Evolutionary conservation across 2,797 vertebrate species (phyloP).

Genomic region (Danio albolineatus): DNA sequence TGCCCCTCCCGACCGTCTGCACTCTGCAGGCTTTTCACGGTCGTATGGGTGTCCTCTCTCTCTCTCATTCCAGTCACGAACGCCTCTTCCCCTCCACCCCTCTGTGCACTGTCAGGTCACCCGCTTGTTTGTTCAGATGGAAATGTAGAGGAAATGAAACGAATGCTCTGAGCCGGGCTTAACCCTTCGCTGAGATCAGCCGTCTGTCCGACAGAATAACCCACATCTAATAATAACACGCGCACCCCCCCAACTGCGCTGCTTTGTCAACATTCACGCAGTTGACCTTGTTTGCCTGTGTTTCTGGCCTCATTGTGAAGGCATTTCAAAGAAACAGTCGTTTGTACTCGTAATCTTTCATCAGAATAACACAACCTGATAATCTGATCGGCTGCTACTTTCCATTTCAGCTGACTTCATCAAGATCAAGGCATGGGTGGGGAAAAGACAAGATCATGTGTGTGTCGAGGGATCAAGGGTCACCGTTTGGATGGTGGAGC

Average conservation of each 20-base stretch:
- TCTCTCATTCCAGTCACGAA: constrained; percentile 74
- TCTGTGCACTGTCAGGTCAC: constrained; percentile 79
- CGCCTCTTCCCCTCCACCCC: constrained; percentile 47
- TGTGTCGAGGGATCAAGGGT: not conserved
- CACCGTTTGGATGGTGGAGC: not conserved
- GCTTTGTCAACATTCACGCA: not conserved
- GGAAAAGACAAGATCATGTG: not conserved
- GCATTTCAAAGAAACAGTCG: not conserved
- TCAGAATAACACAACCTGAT: not conserved
- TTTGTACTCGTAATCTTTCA: not conserved
- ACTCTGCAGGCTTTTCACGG: constrained; percentile 74
- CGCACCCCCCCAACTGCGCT: not conserved
- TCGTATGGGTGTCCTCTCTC: constrained; percentile 73
- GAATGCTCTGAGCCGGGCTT: constrained; percentile 69
- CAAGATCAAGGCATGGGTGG: not conserved
- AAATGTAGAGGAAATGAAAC: constrained; percentile 81
- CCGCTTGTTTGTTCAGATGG: constrained; percentile 85
- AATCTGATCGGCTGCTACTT: not conserved
- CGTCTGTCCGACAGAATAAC: not conserved
- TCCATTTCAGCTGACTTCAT: constrained; percentile 6
- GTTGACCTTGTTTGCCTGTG: not conserved
- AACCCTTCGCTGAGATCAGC: constrained; percentile 73
- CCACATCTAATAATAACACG: not conserved
- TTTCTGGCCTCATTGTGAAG: not conserved
- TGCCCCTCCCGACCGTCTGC: constrained; percentile 65